These are phyloP conservation scores for Glaucidium brasilianum DNA, from an alignment of 2,113 vertebrate species.

Conservation along the genomic window DNA sequence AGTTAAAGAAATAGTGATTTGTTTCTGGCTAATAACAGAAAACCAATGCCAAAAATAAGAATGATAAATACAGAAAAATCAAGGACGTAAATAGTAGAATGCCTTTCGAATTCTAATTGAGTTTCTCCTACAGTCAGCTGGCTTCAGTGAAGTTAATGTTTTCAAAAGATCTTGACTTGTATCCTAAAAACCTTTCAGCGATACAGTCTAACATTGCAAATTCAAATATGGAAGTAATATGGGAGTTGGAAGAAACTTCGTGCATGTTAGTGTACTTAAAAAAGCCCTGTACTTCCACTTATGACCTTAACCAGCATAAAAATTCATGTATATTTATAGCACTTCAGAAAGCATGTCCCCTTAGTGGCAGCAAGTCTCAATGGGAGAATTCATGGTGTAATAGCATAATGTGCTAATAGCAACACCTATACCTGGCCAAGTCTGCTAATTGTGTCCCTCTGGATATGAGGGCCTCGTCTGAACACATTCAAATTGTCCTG, in stretches of 20 bases:
- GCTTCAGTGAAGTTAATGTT: background rate
- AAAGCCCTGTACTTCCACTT: background rate
- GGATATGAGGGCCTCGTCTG: background rate
- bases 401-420: background rate
- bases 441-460: slow-evolving; percentile 46
- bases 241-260: background rate
- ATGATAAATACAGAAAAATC: background rate
- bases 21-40: background rate
- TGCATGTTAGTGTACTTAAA: background rate
- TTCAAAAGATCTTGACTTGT: background rate
- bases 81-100: background rate
- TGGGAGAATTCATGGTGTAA: background rate
- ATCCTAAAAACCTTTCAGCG: background rate
- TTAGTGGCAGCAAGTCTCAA: background rate
- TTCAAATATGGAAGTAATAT: background rate
- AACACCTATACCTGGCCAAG: background rate
- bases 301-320: slow-evolving; percentile 17
- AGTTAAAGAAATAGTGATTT: background rate
- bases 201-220: background rate
- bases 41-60: background rate
- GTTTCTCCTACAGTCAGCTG: background rate
- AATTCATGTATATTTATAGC: slow-evolving; percentile 16
- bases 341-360: background rate
- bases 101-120: background rate
- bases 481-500: slow-evolving; percentile 6